Evolutionary conservation across 2,113 vertebrate genomes (phyloP).

Genomic region (Ceratotherium simum): DNA sequence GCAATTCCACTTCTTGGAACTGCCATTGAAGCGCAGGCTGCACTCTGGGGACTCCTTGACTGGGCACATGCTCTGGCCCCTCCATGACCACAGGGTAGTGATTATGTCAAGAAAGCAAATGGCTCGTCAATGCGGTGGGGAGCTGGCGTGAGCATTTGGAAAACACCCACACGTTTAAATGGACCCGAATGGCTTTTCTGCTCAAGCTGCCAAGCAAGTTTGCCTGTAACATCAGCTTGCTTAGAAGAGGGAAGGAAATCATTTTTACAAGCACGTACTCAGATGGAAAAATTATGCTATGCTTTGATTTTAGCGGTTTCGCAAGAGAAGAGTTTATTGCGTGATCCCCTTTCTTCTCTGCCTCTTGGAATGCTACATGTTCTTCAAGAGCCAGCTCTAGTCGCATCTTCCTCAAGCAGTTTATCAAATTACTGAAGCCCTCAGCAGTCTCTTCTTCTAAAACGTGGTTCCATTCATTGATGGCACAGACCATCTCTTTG

Average conservation of each 20-base stretch:
- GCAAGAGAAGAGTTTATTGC: neutral
- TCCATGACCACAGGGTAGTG: neutral
- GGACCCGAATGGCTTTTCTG: conserved; percentile 25
- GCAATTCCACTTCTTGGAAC: neutral
- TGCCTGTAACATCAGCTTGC: neutral
- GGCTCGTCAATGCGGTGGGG: neutral
- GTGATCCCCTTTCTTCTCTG: neutral
- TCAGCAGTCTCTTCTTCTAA: neutral
- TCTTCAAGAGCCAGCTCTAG: neutral
- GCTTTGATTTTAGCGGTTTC: neutral
- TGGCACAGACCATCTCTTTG: neutral
- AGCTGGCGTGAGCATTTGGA: conserved; percentile 1
- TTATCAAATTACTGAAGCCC: neutral
- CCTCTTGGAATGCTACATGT: neutral
- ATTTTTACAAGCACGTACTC: neutral
- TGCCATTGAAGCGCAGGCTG: neutral
- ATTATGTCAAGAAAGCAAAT: conserved; percentile 39
- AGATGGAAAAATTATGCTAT: neutral
- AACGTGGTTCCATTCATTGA: neutral
- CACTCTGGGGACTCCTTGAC: neutral
- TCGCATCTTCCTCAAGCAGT: neutral
- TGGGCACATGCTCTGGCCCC: neutral
- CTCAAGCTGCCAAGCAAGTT: neutral
- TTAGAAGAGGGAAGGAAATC: conserved; percentile 4
- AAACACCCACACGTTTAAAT: conserved; percentile 40